Evolutionary conservation across 1,140 invertebrate species (phyloP).

Genomic region (Tribolium castaneum): DNA sequence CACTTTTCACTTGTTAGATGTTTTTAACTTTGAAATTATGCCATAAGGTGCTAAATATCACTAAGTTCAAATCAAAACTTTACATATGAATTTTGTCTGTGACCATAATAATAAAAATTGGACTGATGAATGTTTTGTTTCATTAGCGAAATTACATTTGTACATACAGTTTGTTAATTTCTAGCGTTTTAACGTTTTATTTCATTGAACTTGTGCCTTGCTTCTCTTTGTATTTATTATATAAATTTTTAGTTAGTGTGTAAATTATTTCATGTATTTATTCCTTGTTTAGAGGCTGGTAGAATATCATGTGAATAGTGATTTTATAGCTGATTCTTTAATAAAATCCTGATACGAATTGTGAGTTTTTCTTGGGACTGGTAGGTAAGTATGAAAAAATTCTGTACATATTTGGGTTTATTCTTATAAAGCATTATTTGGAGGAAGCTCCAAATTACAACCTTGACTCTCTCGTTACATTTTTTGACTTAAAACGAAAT

Average conservation of each 20-base stretch:
- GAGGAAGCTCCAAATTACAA: neutral
- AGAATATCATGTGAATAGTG: conserved; percentile 41
- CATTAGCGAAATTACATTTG: conserved; percentile 6
- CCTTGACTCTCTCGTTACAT: neutral
- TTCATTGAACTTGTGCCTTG: conserved; percentile 55
- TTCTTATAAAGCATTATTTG: neutral
- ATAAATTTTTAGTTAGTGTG: conserved; percentile 41
- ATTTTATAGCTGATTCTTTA: conserved; percentile 47
- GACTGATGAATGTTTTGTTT: neutral
- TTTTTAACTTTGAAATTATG: conserved; percentile 20
- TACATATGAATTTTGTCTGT: neutral
- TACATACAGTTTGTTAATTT: conserved; percentile 22
- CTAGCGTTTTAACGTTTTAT: conserved; percentile 40
- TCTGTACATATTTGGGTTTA: neutral
- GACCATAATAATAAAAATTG: conserved; percentile 1
- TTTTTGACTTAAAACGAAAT: neutral
- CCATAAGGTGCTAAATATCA: conserved; percentile 29
- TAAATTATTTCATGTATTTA: conserved; percentile 49
- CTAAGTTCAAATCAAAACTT: conserved; percentile 17
- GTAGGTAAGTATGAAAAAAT: neutral
- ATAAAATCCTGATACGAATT: conserved; percentile 23
- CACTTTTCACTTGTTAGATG: conserved; percentile 20
- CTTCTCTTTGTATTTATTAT: conserved; percentile 51
- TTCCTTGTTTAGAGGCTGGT: conserved; percentile 42
- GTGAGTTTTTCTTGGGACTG: neutral